Evolutionary conservation across 1,140 invertebrate species (phyloP), one percentile per base, ranked within the genome.

Genomic region (Drosophila asahinai): DNA sequence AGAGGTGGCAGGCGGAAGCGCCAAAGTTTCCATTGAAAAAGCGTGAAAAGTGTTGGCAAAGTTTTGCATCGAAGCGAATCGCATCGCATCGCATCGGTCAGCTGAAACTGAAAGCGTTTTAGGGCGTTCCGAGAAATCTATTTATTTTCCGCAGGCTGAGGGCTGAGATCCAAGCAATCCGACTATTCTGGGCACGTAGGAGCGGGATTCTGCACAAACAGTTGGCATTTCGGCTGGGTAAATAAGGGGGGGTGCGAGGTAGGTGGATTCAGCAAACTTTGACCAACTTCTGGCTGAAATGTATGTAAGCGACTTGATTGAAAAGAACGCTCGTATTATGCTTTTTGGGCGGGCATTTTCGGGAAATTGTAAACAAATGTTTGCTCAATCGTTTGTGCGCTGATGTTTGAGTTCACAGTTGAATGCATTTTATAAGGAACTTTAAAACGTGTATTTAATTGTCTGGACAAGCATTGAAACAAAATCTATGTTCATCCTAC

Each of bases 11-110:
- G 43, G 65, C 65, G 65, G 49, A 71, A 72, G 52, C 67, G 52
- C 54, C 7, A 60, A 73, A 60, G 70, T 73, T 73, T 60, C 67
- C 47, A 72, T 60, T 43, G 43, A 30, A 59, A 70, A 68, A 45
- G 48, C 40, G 66, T 52, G 67, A 73, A 73, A 72, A 72, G 36
- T 72, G 67, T 11, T 40, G 38, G 36, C 8, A 67, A 71, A 71
- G 30, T 71, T 71, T 40, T 48, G 22, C 67, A 9, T 54, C 7
- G 57, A n/a, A 33, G 19, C 40, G 38, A 63, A 9, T 22, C 40
- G 38, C 67, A 9, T 22, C 22, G 22, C 22, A 25, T 54, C 11
- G 57, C 22, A 33, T 27, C 42, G 38, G 64, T 70, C 67, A 71
- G 64, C 22, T 67, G 67, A 55, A 43, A 66, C 33, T 66, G 67